A percentile compares a stretch with the other conserved stretches of the same genome.
These are phyloP conservation scores for Carcharodon carcharias DNA, from an alignment of 2,797 vertebrate species.

Conservation along the genomic window DNA sequence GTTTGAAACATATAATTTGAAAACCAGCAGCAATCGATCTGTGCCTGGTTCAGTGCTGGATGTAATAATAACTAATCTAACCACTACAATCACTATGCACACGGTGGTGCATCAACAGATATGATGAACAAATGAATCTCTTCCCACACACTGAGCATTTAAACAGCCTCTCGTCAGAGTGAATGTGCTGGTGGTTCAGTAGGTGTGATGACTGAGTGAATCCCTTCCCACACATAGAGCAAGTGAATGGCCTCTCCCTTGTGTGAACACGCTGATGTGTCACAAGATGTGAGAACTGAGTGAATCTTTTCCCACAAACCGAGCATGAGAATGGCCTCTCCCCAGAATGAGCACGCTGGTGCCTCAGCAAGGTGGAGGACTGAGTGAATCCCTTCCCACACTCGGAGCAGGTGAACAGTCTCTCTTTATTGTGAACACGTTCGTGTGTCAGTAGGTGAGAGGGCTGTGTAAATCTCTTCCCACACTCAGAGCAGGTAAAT, in stretches of 20 bases:
- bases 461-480: neutral
- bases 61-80: neutral
- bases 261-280: neutral
- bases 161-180: neutral
- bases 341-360: neutral
- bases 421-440: neutral
- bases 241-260: neutral
- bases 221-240: neutral
- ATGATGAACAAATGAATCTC: neutral
- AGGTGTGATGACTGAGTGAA: neutral
- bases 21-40: neutral
- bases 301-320: neutral
- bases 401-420: neutral
- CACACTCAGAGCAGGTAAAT: neutral
- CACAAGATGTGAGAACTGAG: neutral
- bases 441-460: neutral
- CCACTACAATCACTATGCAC: neutral
- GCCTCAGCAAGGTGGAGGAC: neutral
- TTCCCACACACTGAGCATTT: neutral
- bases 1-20: neutral
- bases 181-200: neutral
- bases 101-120: neutral
- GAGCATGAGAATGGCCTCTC: neutral
- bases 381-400: neutral
- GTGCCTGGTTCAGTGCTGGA: neutral